These are phyloP conservation scores for Trididemnum miniatum DNA, from an alignment of 23 tunicate genomes.

Conservation along the genomic window DNA sequence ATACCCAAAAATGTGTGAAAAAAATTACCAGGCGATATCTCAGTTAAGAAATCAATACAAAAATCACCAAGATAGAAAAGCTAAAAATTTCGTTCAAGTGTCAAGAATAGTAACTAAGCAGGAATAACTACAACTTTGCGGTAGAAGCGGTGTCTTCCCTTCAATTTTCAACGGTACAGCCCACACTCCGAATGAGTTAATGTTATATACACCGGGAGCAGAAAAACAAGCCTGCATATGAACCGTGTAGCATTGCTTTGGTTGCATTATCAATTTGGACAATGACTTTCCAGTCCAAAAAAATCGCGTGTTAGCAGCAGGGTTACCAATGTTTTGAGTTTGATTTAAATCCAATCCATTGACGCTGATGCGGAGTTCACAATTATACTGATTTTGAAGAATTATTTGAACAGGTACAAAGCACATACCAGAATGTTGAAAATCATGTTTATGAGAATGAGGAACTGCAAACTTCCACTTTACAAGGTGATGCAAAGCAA, in stretches of 20 bases:
- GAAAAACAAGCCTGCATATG: conserved; percentile 71
- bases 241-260: conserved; percentile 30
- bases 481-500: conserved; percentile 70
- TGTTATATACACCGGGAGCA: conserved; percentile 62
- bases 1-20: too few relatives aligned
- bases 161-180: conserved; percentile 58
- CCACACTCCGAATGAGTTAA: conserved; percentile 77
- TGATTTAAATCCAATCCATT: conserved; percentile 39
- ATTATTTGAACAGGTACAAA: conserved; percentile 34
- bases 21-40: too few relatives aligned
- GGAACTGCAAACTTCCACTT: conserved; percentile 53
- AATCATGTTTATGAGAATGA: conserved; percentile 29
- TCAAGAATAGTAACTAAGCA: conserved; percentile 40
- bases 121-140: conserved; percentile 72
- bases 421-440: conserved; percentile 39
- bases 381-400: conserved; percentile 55
- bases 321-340: conserved; percentile 22
- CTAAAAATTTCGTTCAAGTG: too few relatives aligned
- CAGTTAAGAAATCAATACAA: too few relatives aligned
- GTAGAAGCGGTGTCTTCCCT: conserved; percentile 51
- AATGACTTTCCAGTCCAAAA: conserved; percentile 72
- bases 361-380: conserved; percentile 44
- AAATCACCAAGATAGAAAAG: too few relatives aligned
- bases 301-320: conserved; percentile 34
- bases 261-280: conserved; percentile 45